These are phyloP conservation scores for Sarcophaga rosellei DNA, from an alignment of 2,888 invertebrate species.

Conservation along the genomic window DNA sequence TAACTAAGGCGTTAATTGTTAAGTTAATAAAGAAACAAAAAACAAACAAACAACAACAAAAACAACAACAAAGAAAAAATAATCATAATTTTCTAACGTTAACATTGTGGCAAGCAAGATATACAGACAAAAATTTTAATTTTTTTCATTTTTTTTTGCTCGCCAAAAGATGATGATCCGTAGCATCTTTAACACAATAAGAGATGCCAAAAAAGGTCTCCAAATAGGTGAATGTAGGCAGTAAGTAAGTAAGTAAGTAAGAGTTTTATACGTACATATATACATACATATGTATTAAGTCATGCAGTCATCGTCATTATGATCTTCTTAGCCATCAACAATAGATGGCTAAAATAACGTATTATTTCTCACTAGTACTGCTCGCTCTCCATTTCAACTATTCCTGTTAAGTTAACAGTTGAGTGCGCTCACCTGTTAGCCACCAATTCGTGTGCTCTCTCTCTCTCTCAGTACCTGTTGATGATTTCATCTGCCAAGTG, in stretches of 20 bases:
- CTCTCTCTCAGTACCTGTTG: conserved; percentile 60
- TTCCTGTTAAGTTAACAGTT: conserved; percentile 60
- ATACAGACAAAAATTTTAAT: conserved; percentile 31
- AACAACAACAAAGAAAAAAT: neutral
- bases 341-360: neutral
- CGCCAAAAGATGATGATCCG: neutral
- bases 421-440: conserved; percentile 43
- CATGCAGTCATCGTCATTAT: conserved; percentile 24
- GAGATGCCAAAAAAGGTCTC: conserved; percentile 57
- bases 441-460: neutral
- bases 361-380: neutral
- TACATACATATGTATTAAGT: neutral
- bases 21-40: conserved; percentile 19
- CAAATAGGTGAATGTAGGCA: conserved; percentile 61
- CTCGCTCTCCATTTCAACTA: conserved; percentile 27
- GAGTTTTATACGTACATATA: neutral
- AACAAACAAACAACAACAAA: conserved; percentile 6
- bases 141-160: neutral
- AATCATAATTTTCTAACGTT: neutral
- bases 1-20: conserved; percentile 57
- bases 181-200: conserved; percentile 28
- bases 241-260: conserved; percentile 22
- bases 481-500: conserved; percentile 6
- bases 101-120: neutral
- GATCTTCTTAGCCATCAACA: neutral